Conservation (phyloP, 2,888 invertebrate species). For the Papilio gigon region DNA sequence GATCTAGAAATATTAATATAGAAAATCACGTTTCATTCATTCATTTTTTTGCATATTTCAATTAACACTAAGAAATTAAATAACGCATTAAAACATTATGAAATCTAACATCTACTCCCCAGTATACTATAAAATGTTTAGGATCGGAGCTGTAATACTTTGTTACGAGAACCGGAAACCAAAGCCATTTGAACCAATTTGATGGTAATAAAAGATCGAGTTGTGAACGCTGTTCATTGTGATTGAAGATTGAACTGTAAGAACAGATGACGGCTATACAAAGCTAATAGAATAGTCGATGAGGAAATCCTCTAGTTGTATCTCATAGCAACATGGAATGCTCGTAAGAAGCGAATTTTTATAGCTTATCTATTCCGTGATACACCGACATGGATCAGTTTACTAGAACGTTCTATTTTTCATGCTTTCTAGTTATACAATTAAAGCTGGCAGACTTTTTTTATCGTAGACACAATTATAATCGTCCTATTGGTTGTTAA, state of each 20-base stretch:
- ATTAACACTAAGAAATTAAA: no score
- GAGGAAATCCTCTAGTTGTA: conserved; percentile 6
- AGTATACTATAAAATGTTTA: conserved; percentile 1
- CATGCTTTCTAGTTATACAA: no score
- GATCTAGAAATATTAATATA: no score
- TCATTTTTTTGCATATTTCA: no score
- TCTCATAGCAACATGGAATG: neutral
- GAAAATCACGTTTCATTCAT: no score
- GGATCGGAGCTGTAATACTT: neutral
- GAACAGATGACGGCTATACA: conserved; percentile 16
- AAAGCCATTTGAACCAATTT: conserved; percentile 50
- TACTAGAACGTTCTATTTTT: no score
- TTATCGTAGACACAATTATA: no score
- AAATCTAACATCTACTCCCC: neutral
- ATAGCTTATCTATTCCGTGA: no score
- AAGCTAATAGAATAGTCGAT: conserved; percentile 13
- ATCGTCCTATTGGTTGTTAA: no score
- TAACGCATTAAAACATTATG: neutral
- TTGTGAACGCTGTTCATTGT: conserved; percentile 38
- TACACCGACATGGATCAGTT: no score
- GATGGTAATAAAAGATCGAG: conserved; percentile 43
- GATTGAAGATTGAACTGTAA: conserved; percentile 32
- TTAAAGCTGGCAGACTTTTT: no score
- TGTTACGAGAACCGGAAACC: conserved; percentile 44
- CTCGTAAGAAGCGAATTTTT: neutral